These are phyloP conservation scores for Sphaeridia pumilis DNA, from an alignment of 2,888 invertebrate genomes.

Conservation along the genomic window DNA sequence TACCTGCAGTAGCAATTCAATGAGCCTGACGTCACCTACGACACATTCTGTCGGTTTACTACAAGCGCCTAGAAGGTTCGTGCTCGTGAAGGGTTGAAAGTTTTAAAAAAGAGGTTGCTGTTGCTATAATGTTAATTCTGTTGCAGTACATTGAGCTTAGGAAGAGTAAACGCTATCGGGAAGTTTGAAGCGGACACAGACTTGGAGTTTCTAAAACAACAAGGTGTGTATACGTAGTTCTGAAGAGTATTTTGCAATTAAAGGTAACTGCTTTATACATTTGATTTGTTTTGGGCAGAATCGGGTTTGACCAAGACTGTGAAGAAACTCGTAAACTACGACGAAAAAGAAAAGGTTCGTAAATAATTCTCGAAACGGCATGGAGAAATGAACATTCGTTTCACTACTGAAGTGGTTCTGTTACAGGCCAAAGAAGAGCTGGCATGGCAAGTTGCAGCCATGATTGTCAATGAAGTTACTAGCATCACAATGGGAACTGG, in stretches of 20 bases:
- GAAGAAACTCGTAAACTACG: conserved; percentile 66
- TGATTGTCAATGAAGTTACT: conserved; percentile 92
- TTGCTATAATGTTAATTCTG: conserved; percentile 9
- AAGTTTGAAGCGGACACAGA: conserved; percentile 86
- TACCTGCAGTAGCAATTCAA: conserved; percentile 26
- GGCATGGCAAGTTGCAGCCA: conserved; percentile 93
- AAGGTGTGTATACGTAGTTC: conserved; percentile 12
- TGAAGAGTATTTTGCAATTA: neutral
- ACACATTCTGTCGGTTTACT: conserved; percentile 16
- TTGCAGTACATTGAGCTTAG: conserved; percentile 62
- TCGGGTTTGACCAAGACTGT: conserved; percentile 52
- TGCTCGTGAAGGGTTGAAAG: neutral
- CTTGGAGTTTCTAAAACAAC: conserved; percentile 41
- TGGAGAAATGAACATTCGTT: neutral
- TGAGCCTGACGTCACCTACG: conserved; percentile 18
- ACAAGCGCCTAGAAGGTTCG: conserved; percentile 13
- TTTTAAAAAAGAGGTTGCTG: neutral
- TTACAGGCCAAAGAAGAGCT: conserved; percentile 74
- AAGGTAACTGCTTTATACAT: conserved; percentile 3
- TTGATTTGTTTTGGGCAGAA: conserved; percentile 37
- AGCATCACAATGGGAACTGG: conserved; percentile 57
- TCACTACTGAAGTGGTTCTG: neutral
- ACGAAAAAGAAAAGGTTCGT: conserved; percentile 57
- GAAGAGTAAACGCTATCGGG: conserved; percentile 74
- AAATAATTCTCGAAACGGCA: neutral